Base-by-base conservation (phyloP, 2,888 invertebrate genomes). In the Perizoma affinitatum region DNA sequence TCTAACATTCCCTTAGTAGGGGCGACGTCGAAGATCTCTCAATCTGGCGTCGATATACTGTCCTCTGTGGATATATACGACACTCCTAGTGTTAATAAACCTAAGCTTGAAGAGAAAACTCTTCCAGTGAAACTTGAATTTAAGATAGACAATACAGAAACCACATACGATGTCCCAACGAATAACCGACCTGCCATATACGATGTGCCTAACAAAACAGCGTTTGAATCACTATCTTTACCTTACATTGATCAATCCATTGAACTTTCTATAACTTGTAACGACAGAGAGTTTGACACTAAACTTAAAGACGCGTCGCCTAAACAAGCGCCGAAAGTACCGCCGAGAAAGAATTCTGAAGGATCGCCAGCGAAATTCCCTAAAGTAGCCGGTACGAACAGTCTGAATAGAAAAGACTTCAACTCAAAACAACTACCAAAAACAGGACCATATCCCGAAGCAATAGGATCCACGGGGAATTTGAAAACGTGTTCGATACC, bases 241-340 rank as follows among this genome's bases (percentile, higher is more conserved):
- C 92, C 92, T 47, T 92, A 87, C 61, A 92, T 92, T 64, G 92
- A 92, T 65, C 91, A 91, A 78, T 91, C 91, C 35, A 88, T 91
- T 76, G 92, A 92, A 56, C 83, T 90, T 67, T 89, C 90, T 81
- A 90, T 90, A 74, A 79, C 88, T 33, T 82, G 86, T n/a, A 90
- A 90, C 75, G 91, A 91, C 84, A 89, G 91, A 84, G 91, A 92
- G 71, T 92, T 91, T 67, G 91, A 92, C 83, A 88, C 79, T 0
- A 90, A 92, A 80, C 68, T 92, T 1, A 90, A 90, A 83, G 89
- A 90, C 1, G 82, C 73, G 34, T 88, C 91, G 5, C 73, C 82
- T 45, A 89, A 88, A 65, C 72, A 81, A n/a, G 77, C 76, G 43
- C 72, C 72, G 4, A 85, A 83, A 70, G 78, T 70, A 4, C 71